These are phyloP conservation scores for Pteropus alecto DNA, from an alignment of 2,113 vertebrate species.

Conservation along the genomic window DNA sequence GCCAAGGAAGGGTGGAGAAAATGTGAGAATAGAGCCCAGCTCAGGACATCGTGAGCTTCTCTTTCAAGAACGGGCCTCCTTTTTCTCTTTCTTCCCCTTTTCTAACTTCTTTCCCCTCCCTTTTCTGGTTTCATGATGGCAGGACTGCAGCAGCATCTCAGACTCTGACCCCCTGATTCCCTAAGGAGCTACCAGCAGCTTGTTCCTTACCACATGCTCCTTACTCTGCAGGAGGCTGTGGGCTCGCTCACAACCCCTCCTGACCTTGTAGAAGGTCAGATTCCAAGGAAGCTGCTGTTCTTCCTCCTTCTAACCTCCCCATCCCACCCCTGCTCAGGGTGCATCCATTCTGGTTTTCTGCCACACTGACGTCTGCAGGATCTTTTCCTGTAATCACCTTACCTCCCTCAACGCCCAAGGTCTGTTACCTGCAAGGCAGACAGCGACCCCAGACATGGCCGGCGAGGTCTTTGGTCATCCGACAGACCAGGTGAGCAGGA, in stretches of 20 bases:
- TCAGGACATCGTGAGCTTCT: neutral
- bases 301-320: neutral
- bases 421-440: too few species aligned
- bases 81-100: neutral
- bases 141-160: neutral
- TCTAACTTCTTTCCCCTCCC: neutral
- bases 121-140: neutral
- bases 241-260: neutral
- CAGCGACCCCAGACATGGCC: too few species aligned
- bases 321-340: neutral
- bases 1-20: neutral
- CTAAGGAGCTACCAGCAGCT: neutral
- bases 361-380: neutral
- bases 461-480: too few species aligned
- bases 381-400: neutral
- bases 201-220: neutral
- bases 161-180: neutral
- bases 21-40: neutral
- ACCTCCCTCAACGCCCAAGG: too few species aligned
- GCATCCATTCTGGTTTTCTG: neutral
- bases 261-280: neutral
- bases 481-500: too few species aligned
- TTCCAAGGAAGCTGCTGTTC: neutral
- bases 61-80: neutral
- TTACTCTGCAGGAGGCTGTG: neutral